Conservation (phyloP, 2,113 vertebrate genomes). For the Psittacus erithacus region DNA sequence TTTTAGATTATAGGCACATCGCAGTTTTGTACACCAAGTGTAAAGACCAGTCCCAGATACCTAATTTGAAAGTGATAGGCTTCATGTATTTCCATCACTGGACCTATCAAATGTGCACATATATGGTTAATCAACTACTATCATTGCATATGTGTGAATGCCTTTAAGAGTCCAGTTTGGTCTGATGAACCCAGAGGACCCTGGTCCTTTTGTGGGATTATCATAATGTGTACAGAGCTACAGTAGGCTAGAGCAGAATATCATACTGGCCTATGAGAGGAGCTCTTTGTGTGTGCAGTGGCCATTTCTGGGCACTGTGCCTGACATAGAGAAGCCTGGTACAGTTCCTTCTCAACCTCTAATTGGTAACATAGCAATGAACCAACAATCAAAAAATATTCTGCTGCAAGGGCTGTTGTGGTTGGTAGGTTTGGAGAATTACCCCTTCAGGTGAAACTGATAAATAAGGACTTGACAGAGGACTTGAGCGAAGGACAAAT, state of each 20-base stretch:
- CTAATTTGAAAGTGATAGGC: neutral
- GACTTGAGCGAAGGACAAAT: neutral
- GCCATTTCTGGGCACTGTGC: neutral
- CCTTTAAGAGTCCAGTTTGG: neutral
- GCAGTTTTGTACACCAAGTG: neutral
- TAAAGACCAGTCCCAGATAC: neutral
- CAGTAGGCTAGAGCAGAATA: neutral
- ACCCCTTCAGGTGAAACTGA: neutral
- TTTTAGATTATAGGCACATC: neutral
- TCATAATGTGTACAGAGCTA: fast-evolving
- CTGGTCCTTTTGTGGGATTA: neutral
- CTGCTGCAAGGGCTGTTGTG: neutral
- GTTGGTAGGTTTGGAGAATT: neutral
- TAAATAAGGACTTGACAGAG: neutral
- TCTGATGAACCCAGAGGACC: neutral
- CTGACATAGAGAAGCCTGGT: neutral
- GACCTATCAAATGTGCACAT: neutral
- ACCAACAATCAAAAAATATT: neutral
- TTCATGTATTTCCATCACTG: neutral
- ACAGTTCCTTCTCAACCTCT: fast-evolving
- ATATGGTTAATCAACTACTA: no score
- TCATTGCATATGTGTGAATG: neutral
- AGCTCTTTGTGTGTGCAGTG: neutral
- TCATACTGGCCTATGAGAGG: neutral
- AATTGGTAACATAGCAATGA: neutral